phyloP scores from a whole-genome alignment of 2,888 invertebrate genomes.

The Falcaria lacertinaria region DNA sequence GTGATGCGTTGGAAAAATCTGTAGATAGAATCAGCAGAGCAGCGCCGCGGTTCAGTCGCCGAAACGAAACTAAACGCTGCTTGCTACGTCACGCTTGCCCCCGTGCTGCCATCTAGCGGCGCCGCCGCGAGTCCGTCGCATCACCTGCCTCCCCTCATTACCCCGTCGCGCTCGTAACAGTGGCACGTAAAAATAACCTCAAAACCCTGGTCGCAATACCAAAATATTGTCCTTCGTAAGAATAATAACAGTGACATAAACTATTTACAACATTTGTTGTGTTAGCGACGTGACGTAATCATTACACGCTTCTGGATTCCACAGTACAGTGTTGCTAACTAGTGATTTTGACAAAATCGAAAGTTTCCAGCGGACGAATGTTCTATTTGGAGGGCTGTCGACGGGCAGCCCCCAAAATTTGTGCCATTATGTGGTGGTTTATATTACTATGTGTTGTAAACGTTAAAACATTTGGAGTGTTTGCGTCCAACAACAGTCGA shows the following conservation, averaged over 20 bases:
- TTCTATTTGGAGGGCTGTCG: slow-evolving; percentile 76
- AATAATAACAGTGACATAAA: slow-evolving; percentile 54
- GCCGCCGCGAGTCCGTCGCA: slow-evolving; percentile 22
- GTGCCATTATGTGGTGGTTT: slow-evolving; percentile 77
- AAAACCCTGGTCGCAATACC: slow-evolving; percentile 61
- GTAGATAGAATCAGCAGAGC: slow-evolving; percentile 73
- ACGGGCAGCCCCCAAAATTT: slow-evolving; percentile 74
- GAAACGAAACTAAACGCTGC: slow-evolving; percentile 64
- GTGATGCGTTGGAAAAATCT: slow-evolving; percentile 75
- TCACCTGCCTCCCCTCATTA: slow-evolving; percentile 68
- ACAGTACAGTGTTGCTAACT: slow-evolving; percentile 45
- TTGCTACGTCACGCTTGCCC: slow-evolving; percentile 55
- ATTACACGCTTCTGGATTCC: slow-evolving; percentile 31
- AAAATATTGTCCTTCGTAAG: slow-evolving; percentile 57
- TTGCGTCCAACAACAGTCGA: slow-evolving; percentile 55
- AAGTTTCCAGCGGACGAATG: slow-evolving; percentile 70
- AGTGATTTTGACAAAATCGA: slow-evolving; percentile 65
- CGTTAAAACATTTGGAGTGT: slow-evolving; percentile 60
- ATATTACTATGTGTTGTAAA: slow-evolving; percentile 69
- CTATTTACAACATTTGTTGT: slow-evolving; percentile 38
- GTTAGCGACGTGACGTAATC: slow-evolving; percentile 46
- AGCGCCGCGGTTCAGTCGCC: slow-evolving; percentile 72
- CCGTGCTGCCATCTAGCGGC: slow-evolving; percentile 63
- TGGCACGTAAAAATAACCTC: slow-evolving; percentile 78
- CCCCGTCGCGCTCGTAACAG: slow-evolving; percentile 73